These are phyloP conservation scores for Hylaeus anthracinus DNA, from an alignment of 1,140 invertebrate species.

Conservation along the genomic window DNA sequence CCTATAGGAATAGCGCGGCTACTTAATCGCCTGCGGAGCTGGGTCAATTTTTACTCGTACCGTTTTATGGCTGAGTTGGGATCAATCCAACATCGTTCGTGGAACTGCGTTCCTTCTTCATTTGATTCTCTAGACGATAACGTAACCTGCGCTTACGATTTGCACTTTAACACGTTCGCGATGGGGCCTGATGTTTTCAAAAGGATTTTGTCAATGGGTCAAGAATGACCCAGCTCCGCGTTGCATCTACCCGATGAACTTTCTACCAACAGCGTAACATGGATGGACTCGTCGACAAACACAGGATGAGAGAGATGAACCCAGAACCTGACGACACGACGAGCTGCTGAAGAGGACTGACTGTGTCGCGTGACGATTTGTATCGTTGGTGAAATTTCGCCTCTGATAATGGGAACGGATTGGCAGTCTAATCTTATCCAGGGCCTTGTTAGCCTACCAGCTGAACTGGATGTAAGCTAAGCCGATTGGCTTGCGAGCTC, in stretches of 20 bases:
- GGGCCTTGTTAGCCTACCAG: background rate
- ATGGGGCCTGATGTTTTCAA: no score
- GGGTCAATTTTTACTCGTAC: no score
- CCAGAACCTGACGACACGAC: no score
- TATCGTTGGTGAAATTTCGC: slow-evolving; percentile 34
- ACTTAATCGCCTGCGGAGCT: slow-evolving; percentile 4
- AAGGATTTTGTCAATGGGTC: no score
- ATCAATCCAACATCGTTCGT: no score
- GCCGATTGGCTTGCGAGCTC: slow-evolving; percentile 15
- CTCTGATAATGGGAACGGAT: background rate
- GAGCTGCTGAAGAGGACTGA: background rate
- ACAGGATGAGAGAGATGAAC: background rate
- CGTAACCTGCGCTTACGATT: no score
- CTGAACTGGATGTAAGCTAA: slow-evolving; percentile 15
- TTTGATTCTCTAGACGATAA: no score
- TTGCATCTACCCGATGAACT: background rate
- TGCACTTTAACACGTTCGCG: no score
- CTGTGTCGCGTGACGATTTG: slow-evolving; percentile 47
- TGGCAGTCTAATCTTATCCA: background rate
- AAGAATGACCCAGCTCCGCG: background rate
- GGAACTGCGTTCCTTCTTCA: no score
- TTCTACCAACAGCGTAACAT: no score
- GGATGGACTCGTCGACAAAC: background rate
- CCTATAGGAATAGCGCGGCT: slow-evolving; percentile 4
- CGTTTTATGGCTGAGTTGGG: no score